Percentiles rank a stretch among this genome's conserved stretches.
Evolutionary conservation across 1,140 invertebrate genomes (phyloP).

Genomic region (Achroia grisella): DNA sequence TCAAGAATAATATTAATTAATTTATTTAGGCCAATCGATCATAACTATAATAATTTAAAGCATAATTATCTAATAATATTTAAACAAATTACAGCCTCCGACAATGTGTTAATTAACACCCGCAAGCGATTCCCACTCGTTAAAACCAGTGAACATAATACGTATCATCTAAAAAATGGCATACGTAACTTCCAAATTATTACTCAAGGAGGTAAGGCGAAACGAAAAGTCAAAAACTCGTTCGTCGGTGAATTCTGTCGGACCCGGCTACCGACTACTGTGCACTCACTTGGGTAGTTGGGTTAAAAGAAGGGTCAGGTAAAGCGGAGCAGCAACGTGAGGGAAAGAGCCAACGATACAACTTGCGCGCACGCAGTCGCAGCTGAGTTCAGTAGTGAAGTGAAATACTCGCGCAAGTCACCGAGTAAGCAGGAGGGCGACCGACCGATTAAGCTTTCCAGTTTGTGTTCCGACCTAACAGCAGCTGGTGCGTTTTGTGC

Average conservation of each 20-base stretch:
- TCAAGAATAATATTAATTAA: no score
- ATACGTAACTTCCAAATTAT: constrained; percentile 43
- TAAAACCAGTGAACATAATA: constrained; percentile 48
- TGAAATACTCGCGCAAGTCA: constrained; percentile 31
- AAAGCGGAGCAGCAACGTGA: constrained; percentile 3
- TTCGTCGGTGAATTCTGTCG: constrained; percentile 46
- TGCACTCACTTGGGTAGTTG: constrained; percentile 41
- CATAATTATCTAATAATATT: background rate
- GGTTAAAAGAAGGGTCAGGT: constrained; percentile 20
- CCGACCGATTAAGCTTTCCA: constrained; percentile 54
- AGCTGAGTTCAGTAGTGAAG: constrained; percentile 42
- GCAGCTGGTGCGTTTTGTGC: constrained; percentile 51
- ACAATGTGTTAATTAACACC: constrained; percentile 41
- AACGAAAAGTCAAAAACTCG: constrained; percentile 55
- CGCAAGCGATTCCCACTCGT: constrained; percentile 41
- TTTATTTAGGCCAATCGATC: no score
- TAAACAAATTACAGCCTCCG: constrained; percentile 13
- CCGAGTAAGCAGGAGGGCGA: constrained; percentile 38
- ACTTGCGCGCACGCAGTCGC: constrained; percentile 45
- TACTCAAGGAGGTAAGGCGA: constrained; percentile 50
- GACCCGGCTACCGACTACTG: constrained; percentile 53
- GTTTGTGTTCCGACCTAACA: constrained; percentile 55
- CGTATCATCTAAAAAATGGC: constrained; percentile 44
- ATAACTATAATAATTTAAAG: no score
- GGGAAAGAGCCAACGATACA: constrained; percentile 31